Base-by-base conservation (phyloP, 2,888 invertebrate species). In the Brenthis hecate region DNA sequence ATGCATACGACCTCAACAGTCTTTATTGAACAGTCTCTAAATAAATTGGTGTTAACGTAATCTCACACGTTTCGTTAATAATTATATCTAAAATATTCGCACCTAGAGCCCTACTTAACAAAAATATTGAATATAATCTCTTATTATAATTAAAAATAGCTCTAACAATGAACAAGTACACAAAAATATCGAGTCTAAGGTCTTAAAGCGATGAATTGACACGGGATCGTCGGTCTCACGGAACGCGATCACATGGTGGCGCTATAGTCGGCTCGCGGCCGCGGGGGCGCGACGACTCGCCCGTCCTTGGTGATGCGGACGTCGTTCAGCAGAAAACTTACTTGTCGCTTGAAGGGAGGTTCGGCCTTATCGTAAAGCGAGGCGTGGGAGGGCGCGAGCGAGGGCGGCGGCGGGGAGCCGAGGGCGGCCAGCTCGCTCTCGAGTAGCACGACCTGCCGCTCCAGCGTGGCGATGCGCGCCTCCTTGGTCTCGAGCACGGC, bases 401-500 rank as follows among this genome's bases (percentile, higher is more conserved):
- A 91, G 85, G 92, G 89, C 88, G 87, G 90, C 90, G 90, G 89
- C 89, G 90, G 89, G 84, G 87, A 91, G 84, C 81, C 88, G 83
- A 86, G 86, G 85, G 87, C 85, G 81, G 88, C 89, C 88, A 97
- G 92, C 93, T 96, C 96, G 88, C 95, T 94, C 93, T 97, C 97
- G 87, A 97, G 94, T 85, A 96, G 93, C 80, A 94, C 94, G 80
- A 97, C 95, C 91, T 97, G 97, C 81, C 96, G 96, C 94, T 98
- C 97, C 91, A 98, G 94, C 75, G 96, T 96, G 85, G 96, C 95
- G 89, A 98, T 97, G 89, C 97, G 95, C 83, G 96, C 96, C 92
- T 97, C 97, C 95, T 97, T 96, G 80, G 96, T 96, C 93, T 96
- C 96, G 93, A 96, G 94, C 88, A 96, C 95, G 81, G 96, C 96